A percentile compares a stretch with the other conserved stretches of the same genome.
Conservation (phyloP, 2,797 vertebrate genomes). For the Toxotes lorentzi region DNA sequence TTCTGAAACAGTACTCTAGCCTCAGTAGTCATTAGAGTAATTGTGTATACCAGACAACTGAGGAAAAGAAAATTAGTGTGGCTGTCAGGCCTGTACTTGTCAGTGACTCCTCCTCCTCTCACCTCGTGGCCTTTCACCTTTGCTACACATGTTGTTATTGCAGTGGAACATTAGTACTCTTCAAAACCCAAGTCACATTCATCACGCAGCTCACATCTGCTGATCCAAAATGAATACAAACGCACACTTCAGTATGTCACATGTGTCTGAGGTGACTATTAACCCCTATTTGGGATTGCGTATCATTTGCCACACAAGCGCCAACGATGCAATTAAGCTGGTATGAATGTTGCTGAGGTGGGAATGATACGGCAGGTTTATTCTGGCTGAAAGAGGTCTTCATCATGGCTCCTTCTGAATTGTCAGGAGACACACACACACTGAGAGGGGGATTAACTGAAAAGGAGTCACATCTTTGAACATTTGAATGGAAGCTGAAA, state of each 20-base stretch:
- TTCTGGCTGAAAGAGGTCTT: slow-evolving; percentile 34
- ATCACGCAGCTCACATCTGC: slow-evolving; percentile 32
- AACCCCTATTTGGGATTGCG: slow-evolving; percentile 47
- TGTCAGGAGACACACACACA: slow-evolving; percentile 22
- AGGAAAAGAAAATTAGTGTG: neutral
- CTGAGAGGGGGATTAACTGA: slow-evolving; percentile 40
- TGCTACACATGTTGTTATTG: slow-evolving; percentile 26
- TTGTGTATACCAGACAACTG: neutral
- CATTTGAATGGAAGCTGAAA: slow-evolving; percentile 41
- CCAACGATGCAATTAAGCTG: slow-evolving; percentile 39
- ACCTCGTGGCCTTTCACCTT: slow-evolving; percentile 57
- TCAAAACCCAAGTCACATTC: slow-evolving; percentile 14
- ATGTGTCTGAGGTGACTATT: slow-evolving; percentile 26
- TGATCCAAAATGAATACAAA: slow-evolving; percentile 41
- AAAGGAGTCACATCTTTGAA: slow-evolving; percentile 48
- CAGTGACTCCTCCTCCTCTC: slow-evolving; percentile 35
- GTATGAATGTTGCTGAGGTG: slow-evolving; percentile 21
- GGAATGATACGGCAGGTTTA: slow-evolving; percentile 23
- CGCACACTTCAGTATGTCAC: slow-evolving; percentile 29
- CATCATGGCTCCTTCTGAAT: slow-evolving; percentile 16
- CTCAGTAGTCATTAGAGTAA: slow-evolving; percentile 1
- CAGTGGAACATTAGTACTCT: slow-evolving; percentile 40
- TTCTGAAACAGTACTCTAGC: neutral
- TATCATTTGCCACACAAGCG: slow-evolving; percentile 22
- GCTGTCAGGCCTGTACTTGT: slow-evolving; percentile 24